Conservation (phyloP, 2,888 invertebrate species). For the Ectobius pallidus region DNA sequence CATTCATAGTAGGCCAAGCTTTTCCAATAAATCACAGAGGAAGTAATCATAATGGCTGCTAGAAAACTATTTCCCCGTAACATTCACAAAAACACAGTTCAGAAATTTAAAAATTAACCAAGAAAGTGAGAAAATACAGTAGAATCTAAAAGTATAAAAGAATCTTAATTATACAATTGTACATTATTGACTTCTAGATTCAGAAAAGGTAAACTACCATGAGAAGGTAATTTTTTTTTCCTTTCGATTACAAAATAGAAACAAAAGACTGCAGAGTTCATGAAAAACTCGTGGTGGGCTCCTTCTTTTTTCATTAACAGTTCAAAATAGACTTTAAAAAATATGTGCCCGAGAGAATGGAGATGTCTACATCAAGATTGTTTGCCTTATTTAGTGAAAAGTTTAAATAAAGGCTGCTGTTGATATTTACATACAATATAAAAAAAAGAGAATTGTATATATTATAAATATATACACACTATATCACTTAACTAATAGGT, state of each 20-base stretch:
- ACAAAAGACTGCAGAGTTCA: slow-evolving; percentile 7
- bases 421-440: slow-evolving; percentile 39
- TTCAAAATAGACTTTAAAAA: slow-evolving; percentile 19
- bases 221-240: neutral
- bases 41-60: neutral
- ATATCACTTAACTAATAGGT: slow-evolving; percentile 23
- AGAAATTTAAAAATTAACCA: no score
- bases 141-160: neutral
- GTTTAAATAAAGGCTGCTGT: slow-evolving; percentile 40
- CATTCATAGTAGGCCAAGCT: neutral
- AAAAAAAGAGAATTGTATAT: slow-evolving; percentile 38
- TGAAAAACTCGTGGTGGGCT: slow-evolving; percentile 18
- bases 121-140: neutral
- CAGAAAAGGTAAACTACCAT: neutral
- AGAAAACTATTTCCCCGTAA: neutral
- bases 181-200: no score
- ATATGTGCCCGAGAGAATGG: slow-evolving; percentile 29
- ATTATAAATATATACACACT: slow-evolving; percentile 35
- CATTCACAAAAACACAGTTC: no score
- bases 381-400: slow-evolving; percentile 43
- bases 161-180: no score
- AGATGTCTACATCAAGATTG: slow-evolving; percentile 38
- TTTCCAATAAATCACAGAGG: neutral
- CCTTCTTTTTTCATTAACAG: slow-evolving; percentile 25
- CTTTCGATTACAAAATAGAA: neutral